phyloP scores from a whole-genome alignment of 2,797 vertebrate genomes.

The Paguma larvata region DNA sequence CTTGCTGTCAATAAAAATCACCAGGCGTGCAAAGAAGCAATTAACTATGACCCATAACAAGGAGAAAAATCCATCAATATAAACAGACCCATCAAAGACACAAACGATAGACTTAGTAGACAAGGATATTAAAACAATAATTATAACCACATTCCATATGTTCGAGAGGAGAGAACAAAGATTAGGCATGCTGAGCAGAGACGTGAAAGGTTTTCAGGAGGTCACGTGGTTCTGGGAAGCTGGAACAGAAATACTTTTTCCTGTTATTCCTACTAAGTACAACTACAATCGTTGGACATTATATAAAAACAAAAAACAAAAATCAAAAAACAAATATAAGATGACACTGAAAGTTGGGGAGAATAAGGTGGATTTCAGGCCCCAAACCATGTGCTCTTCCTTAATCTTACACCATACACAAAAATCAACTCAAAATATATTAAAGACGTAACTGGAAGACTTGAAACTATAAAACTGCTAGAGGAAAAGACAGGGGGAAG shows the following conservation, averaged over 20 bases:
- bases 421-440: background rate
- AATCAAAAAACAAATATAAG: background rate
- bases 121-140: background rate
- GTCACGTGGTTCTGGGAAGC: background rate
- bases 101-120: background rate
- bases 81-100: background rate
- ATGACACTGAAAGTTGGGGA: background rate
- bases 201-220: background rate
- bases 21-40: background rate
- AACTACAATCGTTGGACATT: background rate
- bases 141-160: background rate
- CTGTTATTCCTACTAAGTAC: background rate
- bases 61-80: background rate
- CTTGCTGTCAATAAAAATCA: background rate
- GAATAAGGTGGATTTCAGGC: background rate
- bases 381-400: background rate
- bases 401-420: background rate
- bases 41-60: background rate
- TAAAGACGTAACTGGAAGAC: background rate
- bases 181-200: background rate
- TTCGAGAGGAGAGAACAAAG: background rate
- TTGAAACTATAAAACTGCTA: background rate
- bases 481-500: background rate
- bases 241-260: background rate
- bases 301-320: background rate